These are phyloP conservation scores for Ophion ventricosus DNA, from an alignment of 2,888 invertebrate species.

Conservation along the genomic window DNA sequence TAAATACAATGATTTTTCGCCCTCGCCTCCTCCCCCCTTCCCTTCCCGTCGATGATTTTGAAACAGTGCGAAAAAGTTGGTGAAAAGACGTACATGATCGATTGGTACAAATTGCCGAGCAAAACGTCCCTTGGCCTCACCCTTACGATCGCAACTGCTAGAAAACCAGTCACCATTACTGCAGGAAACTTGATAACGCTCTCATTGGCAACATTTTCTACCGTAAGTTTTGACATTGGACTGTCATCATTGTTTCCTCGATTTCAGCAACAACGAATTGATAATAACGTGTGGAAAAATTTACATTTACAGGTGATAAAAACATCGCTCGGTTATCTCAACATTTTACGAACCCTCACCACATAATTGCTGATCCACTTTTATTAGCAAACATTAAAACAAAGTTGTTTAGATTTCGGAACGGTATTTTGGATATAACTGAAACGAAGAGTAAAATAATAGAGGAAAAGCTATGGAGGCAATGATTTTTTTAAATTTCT, in stretches of 20 bases:
- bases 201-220: conserved; percentile 73
- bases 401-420: neutral
- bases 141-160: conserved; percentile 70
- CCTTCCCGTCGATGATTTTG: neutral
- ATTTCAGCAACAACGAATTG: neutral
- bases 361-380: neutral
- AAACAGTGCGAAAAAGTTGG: conserved; percentile 71
- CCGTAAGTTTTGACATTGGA: conserved; percentile 67
- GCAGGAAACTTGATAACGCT: conserved; percentile 74
- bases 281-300: neutral
- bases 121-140: conserved; percentile 67
- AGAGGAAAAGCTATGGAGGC: neutral
- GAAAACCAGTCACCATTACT: conserved; percentile 69
- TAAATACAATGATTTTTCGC: neutral
- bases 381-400: neutral
- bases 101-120: conserved; percentile 72
- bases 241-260: neutral
- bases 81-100: conserved; percentile 69
- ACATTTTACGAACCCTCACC: conserved; percentile 60
- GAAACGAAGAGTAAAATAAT: too few species aligned
- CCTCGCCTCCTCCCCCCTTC: too few species aligned
- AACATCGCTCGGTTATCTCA: conserved; percentile 66
- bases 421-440: too few species aligned
- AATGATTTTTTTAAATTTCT: neutral
- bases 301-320: conserved; percentile 66